phyloP scores from a whole-genome alignment of 1,140 invertebrate species.

The Drosophila punjabiensis region DNA sequence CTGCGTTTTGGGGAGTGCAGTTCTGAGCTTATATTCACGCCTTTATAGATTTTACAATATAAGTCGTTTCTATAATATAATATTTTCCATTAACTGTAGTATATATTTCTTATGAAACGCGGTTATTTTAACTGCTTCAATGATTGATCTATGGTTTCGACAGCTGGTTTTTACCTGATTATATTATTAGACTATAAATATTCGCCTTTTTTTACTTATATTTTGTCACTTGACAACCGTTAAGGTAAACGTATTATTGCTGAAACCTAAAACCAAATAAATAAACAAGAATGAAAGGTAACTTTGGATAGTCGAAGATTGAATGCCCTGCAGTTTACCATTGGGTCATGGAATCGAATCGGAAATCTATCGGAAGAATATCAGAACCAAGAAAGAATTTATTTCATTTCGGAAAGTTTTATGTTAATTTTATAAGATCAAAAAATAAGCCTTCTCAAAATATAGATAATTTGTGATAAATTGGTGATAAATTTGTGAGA shows the following conservation, averaged over 20 bases:
- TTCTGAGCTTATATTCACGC: no score
- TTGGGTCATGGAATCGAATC: neutral
- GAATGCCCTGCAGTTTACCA: neutral
- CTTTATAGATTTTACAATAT: neutral
- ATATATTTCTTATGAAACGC: neutral
- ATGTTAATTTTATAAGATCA: no score
- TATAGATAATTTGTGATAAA: no score
- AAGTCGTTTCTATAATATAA: neutral
- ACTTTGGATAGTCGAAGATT: neutral
- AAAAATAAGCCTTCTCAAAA: no score
- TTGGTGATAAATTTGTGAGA: no score
- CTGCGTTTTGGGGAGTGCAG: no score
- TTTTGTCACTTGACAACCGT: constrained; percentile 4
- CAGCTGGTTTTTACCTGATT: constrained; percentile 5
- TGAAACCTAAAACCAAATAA: neutral
- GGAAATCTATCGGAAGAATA: no score
- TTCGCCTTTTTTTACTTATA: neutral
- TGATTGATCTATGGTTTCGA: constrained; percentile 4
- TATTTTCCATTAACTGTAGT: neutral
- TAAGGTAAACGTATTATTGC: neutral
- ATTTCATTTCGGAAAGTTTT: no score
- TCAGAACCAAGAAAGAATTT: no score
- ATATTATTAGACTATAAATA: no score
- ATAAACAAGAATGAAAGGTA: neutral
- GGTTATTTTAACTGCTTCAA: neutral